These are phyloP conservation scores for Trichonephila clavipes DNA, from an alignment of 1,140 invertebrate genomes.

Conservation along the genomic window DNA sequence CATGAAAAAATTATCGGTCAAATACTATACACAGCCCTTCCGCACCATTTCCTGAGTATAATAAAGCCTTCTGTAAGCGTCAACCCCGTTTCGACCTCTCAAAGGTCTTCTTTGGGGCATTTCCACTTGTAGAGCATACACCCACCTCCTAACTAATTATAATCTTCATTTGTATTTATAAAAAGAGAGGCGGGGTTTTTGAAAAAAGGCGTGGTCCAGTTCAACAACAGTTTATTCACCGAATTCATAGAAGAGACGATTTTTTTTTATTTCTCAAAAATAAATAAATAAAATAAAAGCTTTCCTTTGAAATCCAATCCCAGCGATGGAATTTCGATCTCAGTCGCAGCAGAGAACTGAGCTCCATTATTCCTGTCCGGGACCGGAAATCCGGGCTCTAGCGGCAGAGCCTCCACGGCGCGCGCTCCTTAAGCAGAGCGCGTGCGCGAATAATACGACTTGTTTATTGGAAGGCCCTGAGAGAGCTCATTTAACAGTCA, in stretches of 20 bases:
- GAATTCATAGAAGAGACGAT: not conserved
- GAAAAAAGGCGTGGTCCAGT: not conserved
- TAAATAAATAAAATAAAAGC: not conserved
- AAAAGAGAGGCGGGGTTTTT: not conserved
- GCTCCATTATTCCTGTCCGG: not conserved
- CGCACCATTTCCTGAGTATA: too few relatives aligned
- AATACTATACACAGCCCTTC: too few relatives aligned
- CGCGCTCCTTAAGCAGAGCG: not conserved
- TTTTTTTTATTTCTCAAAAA: not conserved
- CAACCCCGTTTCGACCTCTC: too few relatives aligned
- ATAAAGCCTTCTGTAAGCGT: too few relatives aligned
- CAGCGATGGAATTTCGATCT: slow-evolving; percentile 3
- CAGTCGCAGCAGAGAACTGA: not conserved
- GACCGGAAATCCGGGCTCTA: slow-evolving; percentile 32
- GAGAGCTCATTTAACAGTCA: slow-evolving; percentile 24
- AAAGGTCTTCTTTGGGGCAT: too few relatives aligned
- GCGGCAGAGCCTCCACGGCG: not conserved
- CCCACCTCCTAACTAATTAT: not conserved
- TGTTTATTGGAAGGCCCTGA: slow-evolving; percentile 2
- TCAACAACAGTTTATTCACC: slow-evolving; percentile 40
- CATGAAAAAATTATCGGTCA: too few relatives aligned
- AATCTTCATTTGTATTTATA: slow-evolving; percentile 11
- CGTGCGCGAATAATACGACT: not conserved
- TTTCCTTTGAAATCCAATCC: not conserved
- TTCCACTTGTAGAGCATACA: not conserved